Evolutionary conservation across 2,113 vertebrate genomes (phyloP), one percentile per base, ranked within the genome.

Genomic region (Suricata suricatta): DNA sequence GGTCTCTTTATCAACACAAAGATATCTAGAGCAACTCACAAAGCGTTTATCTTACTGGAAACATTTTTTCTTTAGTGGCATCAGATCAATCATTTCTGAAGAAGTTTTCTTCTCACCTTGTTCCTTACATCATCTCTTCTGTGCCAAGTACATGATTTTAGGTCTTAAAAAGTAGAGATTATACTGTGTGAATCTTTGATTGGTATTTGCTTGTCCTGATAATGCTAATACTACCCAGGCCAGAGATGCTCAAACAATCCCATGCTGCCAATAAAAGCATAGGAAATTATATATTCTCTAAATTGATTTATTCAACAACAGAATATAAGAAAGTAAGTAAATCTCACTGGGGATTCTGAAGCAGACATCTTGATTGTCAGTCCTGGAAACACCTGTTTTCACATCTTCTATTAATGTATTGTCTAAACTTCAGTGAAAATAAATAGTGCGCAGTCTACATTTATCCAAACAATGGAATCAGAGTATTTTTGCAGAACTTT

Each of bases 341-440:
- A 83, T 76, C 29, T 57, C 35, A 69, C 27, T 69, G 54, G 38
- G 16, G 91, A 38, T 94, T 88, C 21, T 86, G 12, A 38, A 91
- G 50, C 9, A 14, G 21, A 63, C 25, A 83, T 93, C 41, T 82
- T 60, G 9, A 57, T 47, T 93, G 44, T 96, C 83, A 31, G 2
- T 68, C 60, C 31, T 80, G 80, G 41, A 90, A 95, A 63, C 19
- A 90, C 38, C 12, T 91, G 16, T 44, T 82, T 85, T 82, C 31
- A 79, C 7, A 92, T 47, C 9, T 21, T 57, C 27, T 96, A 87
- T 33, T 86, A 93, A 97, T 94, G 88, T 74, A 93, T 29, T n/a
- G 50, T 3, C 29, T 63, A 91, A 94, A 72, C 19, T 12, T 82
- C 64, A 60, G 35, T 90, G 33, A 87, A 97, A 94, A 93, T 74